Evolutionary conservation across 2,888 invertebrate species (phyloP), one percentile per base, ranked within the genome.

Genomic region (Melanotus villosus): DNA sequence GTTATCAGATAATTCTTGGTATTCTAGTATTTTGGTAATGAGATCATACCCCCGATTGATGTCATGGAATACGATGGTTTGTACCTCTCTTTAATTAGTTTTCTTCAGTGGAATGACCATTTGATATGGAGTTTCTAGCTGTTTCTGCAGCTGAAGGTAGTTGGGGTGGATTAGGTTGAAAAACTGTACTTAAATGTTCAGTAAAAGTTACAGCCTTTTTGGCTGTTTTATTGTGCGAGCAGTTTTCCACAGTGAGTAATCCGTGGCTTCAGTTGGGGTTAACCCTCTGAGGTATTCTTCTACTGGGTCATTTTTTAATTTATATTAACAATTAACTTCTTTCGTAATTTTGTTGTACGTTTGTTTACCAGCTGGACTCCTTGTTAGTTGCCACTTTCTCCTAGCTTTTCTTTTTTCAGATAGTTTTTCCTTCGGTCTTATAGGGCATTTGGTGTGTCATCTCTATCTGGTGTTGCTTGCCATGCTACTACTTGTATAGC

Each of bases 161-260:
- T n/a, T n/a, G n/a, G n/a, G n/a, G n/a, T n/a, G n/a, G n/a, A n/a
- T n/a, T n/a, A n/a, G n/a, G n/a, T n/a, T 5, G 45, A 10, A 45
- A 45, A 45, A 45, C 45, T 45, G 45, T 18, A 18, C 45, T 16
- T 18, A 45, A 16, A 16, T 45, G 12, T 45, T 45, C n/a, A n/a
- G 54, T n/a, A n/a, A 30, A 54, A 18, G 54, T 34, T 10, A 16
- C 18, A 12, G 41, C 41, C 41, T 21, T 58, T 58, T 19, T 6
- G 58, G 58, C 41, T 58, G 38, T 41, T 58, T 58, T 41, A 58
- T 41, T 14, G 12, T 38, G n/a, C 26, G 21, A 41, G 58, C 41
- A 38, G 41, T 23, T 16, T 58, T 58, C 58, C 41, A 41, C 19
- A 38, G 16, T 12, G 58, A 41, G 26, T 58, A 58, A 10, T 58